A percentile compares a stretch with the other conserved stretches of the same genome.
Conservation (phyloP, 1,140 invertebrate genomes). For the Drosophila sp. region DNA sequence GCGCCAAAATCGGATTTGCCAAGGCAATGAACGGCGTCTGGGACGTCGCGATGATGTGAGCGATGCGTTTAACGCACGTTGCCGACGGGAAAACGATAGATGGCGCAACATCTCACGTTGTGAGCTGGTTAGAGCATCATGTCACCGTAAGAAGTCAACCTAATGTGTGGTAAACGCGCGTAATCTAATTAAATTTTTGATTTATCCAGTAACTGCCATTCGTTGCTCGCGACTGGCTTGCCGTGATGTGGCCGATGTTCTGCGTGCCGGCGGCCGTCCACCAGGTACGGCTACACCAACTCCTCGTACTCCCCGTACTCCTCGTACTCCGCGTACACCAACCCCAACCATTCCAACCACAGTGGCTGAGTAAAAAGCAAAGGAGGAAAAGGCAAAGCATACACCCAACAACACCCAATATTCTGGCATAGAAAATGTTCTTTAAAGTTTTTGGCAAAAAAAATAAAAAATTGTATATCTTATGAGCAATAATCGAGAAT, state of each 20-base stretch:
- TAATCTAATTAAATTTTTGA: not conserved
- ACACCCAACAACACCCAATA: not conserved
- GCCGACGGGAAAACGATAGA: not conserved
- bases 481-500: conserved; percentile 14
- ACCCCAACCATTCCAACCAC: not conserved
- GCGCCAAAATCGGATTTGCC: conserved; percentile 12
- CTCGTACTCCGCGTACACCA: not conserved
- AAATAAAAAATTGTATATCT: conserved; percentile 12
- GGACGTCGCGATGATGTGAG: conserved; percentile 41
- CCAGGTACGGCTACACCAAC: not conserved
- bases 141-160: conserved; percentile 38
- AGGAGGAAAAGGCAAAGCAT: too few relatives aligned
- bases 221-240: conserved; percentile 35
- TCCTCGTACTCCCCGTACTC: not conserved
- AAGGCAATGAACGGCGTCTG: conserved; percentile 2
- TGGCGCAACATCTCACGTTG: conserved; percentile 54
- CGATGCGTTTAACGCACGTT: conserved; percentile 32
- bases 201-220: conserved; percentile 27
- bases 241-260: conserved; percentile 21
- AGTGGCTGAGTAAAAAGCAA: not conserved
- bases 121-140: conserved; percentile 39
- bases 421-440: conserved; percentile 4
- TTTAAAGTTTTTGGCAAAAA: conserved; percentile 15
- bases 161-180: not conserved
- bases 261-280: not conserved